A percentile compares a stretch with the other conserved stretches of the same genome.
phyloP scores from a whole-genome alignment of 2,797 vertebrate genomes.

The Eupleurogrammus muticus region DNA sequence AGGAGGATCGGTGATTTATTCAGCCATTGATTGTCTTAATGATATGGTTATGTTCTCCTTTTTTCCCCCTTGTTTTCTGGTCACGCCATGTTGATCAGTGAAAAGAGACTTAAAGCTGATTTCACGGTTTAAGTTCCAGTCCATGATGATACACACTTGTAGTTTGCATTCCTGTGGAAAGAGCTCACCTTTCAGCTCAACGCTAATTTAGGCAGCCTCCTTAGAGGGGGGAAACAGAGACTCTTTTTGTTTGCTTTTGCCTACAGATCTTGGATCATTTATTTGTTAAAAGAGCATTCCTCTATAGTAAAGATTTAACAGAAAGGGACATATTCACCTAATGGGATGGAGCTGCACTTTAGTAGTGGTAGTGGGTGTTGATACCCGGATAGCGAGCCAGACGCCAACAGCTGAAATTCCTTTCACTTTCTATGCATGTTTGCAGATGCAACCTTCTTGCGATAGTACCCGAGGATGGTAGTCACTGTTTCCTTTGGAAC shows the following conservation, averaged over 20 bases:
- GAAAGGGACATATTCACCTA: constrained; percentile 32
- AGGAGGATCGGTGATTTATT: background rate
- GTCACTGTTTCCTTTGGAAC: background rate
- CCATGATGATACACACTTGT: constrained; percentile 40
- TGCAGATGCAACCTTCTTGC: background rate
- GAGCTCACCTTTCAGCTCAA: constrained; percentile 70
- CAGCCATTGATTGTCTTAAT: background rate
- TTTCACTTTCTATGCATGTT: constrained; percentile 32
- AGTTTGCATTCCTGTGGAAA: constrained; percentile 72
- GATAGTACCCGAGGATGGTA: background rate
- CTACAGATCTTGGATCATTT: constrained; percentile 41
- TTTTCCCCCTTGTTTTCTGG: background rate
- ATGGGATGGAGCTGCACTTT: constrained; percentile 14
- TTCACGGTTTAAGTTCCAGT: constrained; percentile 36
- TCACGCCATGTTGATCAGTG: background rate
- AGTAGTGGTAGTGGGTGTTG: constrained; percentile 23
- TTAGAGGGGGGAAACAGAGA: constrained; percentile 46
- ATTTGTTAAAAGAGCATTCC: constrained; percentile 39
- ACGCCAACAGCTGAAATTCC: constrained; percentile 47
- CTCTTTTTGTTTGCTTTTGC: constrained; percentile 61
- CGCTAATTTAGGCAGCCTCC: constrained; percentile 48
- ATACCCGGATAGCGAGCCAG: constrained; percentile 41
- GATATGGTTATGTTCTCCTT: background rate
- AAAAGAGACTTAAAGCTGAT: constrained; percentile 7
- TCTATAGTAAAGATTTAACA: constrained; percentile 27